Evolutionary conservation across 2,888 invertebrate genomes (phyloP), one percentile per base, ranked within the genome.

Genomic region (Trichopoda pennipes): DNA sequence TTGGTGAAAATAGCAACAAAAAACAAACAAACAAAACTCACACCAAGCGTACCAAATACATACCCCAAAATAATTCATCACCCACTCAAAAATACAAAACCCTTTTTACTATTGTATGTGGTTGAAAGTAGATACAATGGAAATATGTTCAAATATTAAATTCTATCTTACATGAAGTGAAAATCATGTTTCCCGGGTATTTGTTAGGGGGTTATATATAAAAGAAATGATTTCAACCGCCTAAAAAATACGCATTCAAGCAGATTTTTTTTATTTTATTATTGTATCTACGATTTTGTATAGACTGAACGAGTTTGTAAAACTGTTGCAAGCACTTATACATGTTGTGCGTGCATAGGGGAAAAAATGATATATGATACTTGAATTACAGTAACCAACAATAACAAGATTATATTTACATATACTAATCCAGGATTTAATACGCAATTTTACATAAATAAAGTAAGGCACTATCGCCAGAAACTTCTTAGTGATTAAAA

Each of bases 291-390:
- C 42, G 42, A 58, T 58, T 63, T 51, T 78, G 35, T 53, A 44
- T 35, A n/a, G n/a, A n/a, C n/a, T n/a, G n/a, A n/a, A n/a, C 1
- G 42, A 55, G 32, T 55, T 42, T 21, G 28, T 28, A 8, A 28
- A 28, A 28, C 8, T 28, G 28, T 6, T 6, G 8, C 28, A 28
- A 28, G 8, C 7, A 28, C 3, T 6, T 6, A 8, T 28, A 28
- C 28, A 68, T 55, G 49, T 69, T 63, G 63, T 55, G 12, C 42
- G 32, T 51, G 12, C 51, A 21, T 51, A 70, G 63, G 55, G 35
- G 38, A n/a, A 58, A 63, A 64, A 72, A 28, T 64, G 56, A 78
- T 58, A 74, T 64, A 63, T 74, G 77, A 64, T 74, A 81, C 77
- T 72, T 49, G n/a, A 63, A 56, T 35, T 56, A 73, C 76, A 77